Evolutionary conservation across 2,888 invertebrate genomes (phyloP), one percentile per base, ranked within the genome.

Genomic region (Nomada fucata): DNA sequence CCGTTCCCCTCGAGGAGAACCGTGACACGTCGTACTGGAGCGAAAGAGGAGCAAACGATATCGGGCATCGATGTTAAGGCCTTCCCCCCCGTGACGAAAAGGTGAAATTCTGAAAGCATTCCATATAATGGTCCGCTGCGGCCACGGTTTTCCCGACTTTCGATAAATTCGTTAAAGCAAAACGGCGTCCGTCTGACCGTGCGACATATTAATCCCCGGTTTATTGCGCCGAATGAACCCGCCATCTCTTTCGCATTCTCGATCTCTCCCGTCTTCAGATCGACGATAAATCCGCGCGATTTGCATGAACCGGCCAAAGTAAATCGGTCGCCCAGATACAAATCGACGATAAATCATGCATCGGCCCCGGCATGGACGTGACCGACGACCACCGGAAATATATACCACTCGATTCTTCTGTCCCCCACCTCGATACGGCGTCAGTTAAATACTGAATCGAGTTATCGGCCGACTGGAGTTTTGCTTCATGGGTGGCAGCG

Each of bases 301-400:
- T 77, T 73, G 68, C 78, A 78, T 71, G 36, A 70, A 59, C 60
- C 36, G 59, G 15, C 4, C 36, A 69, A 79, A 53, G 79, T 23
- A 74, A 79, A 70, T 73, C 68, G 59, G 57, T 44, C 18, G 42
- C 60, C 60, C 64, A 61, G 73, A 70, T 74, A 70, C 69, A 36
- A 70, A 79, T 79, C 67, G 60, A 23, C n/a, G 70, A 82, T 82
- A 82, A 79, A 82, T 82, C 79, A 67, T 71, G 61, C 65, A 82
- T 75, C 68, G 65, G 73, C 53, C 52, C 13, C 13, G 18, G 42
- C n/a, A 7, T 47, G 52, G 55, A 57, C 59, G 26, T 57, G 68
- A 63, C 60, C 36, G 42, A 23, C 47, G 47, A 57, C 53, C 53
- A 61, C 67, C 64, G 73, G 59, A 79, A 67, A 65, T 53, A 52